Evolutionary conservation across 2,113 vertebrate genomes (phyloP).

Genomic region (Anhinga rufa): DNA sequence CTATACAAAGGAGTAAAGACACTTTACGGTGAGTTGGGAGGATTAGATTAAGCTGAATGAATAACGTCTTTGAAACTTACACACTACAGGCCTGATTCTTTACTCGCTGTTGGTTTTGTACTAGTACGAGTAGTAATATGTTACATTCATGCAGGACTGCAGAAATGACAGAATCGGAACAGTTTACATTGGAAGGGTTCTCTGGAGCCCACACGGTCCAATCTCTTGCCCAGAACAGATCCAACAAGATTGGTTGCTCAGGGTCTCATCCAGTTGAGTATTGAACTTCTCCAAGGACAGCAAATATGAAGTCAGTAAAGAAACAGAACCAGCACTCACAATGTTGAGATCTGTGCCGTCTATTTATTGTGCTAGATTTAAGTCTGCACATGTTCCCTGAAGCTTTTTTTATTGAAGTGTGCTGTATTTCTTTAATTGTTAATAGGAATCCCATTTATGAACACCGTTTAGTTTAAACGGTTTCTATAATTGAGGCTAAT

Average conservation of each 20-base stretch:
- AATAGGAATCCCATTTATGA: neutral
- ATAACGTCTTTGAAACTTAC: neutral
- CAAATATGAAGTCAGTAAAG: neutral
- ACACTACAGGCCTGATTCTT: neutral
- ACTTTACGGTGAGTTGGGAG: neutral
- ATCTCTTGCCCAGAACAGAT: neutral
- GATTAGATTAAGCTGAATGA: neutral
- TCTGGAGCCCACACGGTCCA: neutral
- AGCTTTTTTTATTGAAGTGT: neutral
- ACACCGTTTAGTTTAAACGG: neutral
- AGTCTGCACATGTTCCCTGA: neutral
- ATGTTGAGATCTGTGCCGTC: neutral
- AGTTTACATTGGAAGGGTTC: neutral
- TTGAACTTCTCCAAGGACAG: neutral
- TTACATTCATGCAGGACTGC: neutral
- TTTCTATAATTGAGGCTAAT: neutral
- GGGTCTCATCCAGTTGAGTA: neutral
- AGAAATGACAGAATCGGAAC: neutral
- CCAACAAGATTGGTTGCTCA: neutral
- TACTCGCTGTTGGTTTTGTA: neutral
- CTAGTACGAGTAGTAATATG: neutral
- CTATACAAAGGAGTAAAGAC: neutral
- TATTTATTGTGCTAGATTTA: neutral
- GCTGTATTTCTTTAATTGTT: neutral
- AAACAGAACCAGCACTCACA: neutral